These are phyloP conservation scores for Coendou prehensilis DNA, from an alignment of 2,797 vertebrate species.

Conservation along the genomic window DNA sequence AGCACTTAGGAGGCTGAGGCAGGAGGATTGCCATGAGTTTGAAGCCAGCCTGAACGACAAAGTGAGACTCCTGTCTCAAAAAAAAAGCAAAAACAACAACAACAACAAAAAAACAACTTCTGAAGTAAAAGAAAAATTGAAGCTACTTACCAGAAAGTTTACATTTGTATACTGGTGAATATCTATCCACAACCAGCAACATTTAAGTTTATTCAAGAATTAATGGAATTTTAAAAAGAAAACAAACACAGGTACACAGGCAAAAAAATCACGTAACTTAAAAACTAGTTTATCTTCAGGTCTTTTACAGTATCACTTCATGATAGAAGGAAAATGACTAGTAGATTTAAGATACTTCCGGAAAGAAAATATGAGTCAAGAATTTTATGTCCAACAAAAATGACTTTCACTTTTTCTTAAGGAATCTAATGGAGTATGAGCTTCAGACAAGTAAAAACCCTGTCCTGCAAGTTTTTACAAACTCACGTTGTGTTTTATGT, in stretches of 20 bases:
- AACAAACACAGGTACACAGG: not conserved
- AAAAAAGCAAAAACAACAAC: no score
- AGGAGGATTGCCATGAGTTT: no score
- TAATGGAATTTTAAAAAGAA: not conserved
- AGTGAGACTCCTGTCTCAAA: no score
- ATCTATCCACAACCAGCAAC: not conserved
- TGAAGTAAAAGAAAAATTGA: not conserved
- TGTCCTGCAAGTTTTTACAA: not conserved
- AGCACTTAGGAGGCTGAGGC: not conserved
- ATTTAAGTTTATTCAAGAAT: not conserved
- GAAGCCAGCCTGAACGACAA: no score
- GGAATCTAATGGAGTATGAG: not conserved
- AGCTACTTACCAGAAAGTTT: not conserved
- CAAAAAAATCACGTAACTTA: not conserved
- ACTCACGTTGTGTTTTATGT: not conserved
- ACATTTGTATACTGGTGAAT: not conserved
- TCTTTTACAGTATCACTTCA: not conserved
- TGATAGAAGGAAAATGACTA: not conserved
- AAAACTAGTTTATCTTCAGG: not conserved
- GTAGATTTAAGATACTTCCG: not conserved
- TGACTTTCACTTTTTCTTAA: not conserved
- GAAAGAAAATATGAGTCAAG: not conserved
- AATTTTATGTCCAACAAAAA: not conserved
- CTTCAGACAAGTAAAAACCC: not conserved
- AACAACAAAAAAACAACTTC: no score